Evolutionary conservation across 2,888 invertebrate genomes (phyloP), one percentile per base, ranked within the genome.

Genomic region (Mallateleia sp.): DNA sequence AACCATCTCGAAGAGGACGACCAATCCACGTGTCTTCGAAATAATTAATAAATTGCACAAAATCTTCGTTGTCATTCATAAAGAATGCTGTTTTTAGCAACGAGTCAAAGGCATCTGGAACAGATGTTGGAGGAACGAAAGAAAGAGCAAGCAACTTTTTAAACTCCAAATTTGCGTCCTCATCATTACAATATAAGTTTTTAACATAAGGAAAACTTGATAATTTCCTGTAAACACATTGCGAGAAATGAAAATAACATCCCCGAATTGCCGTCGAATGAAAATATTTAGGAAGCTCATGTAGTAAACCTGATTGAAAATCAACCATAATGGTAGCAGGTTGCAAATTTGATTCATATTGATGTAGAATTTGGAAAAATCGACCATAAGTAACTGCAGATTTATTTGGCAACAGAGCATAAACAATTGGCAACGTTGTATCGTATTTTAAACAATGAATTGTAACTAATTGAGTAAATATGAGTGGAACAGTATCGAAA

Each of bases 361-460:
- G 20, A 5, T 58, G 15, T 28, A 58, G n/a, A 58, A 58, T 28
- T 58, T 58, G 58, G 58, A 58, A 58, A 8, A 58, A n/a, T 58
- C 58, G 58, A 50, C 18, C 50, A 14, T 50, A 18, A 18, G 20
- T 50, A 50, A 2, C 20, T 50, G 50, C 50, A 58, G 58, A 58
- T 58, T 58, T 58, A 58, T 58, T 32, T 15, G 58, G 32, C 58
- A 58, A 58, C 1, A 58, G 58, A 32, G 58, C 58, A 11, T 58
- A 58, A 58, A 58, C 15, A 58, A 58, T 20, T 3, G 58, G 58
- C n/a, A 58, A 58, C 32, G 58, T 58, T 58, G 58, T 32, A 58
- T 28, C 32, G 58, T 58, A 58, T 58, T 58, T 32, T 58, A 58
- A 58, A 58, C 58, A 58, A 58, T 58, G n/a, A 22, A 58, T 58